These are phyloP conservation scores for Dryadula phaetusa DNA, from an alignment of 2,888 invertebrate genomes.

Conservation along the genomic window DNA sequence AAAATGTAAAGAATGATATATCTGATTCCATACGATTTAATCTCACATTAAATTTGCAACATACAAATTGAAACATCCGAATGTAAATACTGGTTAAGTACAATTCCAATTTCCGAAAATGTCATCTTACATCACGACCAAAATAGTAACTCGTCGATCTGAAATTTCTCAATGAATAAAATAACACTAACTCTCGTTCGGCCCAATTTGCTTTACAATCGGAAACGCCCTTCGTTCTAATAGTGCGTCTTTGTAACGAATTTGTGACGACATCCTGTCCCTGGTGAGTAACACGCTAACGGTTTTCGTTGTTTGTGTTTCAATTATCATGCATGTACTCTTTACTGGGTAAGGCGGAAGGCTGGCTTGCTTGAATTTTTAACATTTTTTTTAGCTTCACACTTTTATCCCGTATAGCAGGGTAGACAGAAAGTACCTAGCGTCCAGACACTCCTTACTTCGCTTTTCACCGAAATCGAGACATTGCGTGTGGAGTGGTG, in stretches of 20 bases:
- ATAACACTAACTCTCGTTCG: conserved; percentile 58
- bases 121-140: conserved; percentile 30
- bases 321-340: conserved; percentile 15
- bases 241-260: conserved; percentile 40
- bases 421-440: no score
- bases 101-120: conserved; percentile 21
- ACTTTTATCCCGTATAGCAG: no score
- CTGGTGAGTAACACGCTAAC: conserved; percentile 24
- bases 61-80: conserved; percentile 10
- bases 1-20: no score
- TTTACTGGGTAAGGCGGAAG: neutral
- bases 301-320: neutral
- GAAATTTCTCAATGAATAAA: conserved; percentile 60
- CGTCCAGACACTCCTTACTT: no score
- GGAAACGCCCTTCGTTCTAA: conserved; percentile 37
- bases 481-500: no score
- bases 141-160: conserved; percentile 37
- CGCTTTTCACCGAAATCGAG: no score
- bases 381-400: no score
- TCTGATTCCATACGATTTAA: no score
- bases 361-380: no score
- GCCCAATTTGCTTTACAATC: conserved; percentile 43
- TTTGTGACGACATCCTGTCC: conserved; percentile 36
- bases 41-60: neutral
- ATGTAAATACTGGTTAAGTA: conserved; percentile 15